Conservation (phyloP, 2,888 invertebrate species). For the Perithous albicinctus region DNA sequence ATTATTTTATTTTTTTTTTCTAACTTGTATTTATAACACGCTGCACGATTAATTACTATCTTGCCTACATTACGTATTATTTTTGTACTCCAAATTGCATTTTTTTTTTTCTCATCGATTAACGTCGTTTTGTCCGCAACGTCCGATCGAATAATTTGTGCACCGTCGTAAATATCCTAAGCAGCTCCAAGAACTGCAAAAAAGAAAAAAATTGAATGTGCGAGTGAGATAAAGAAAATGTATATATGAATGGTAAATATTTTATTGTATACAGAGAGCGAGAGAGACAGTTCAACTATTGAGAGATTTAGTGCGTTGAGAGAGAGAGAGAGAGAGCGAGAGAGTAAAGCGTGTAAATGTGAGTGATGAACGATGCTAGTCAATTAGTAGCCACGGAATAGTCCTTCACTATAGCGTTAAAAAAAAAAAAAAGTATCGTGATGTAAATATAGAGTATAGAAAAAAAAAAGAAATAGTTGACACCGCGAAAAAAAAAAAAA, state of each 20-base stretch:
- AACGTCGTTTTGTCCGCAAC: neutral
- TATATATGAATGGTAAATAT: conserved; percentile 48
- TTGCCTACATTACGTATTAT: conserved; percentile 29
- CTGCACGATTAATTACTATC: conserved; percentile 17
- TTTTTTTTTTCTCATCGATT: conserved; percentile 8
- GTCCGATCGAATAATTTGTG: conserved; percentile 7
- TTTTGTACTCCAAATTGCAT: neutral
- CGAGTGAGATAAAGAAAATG: neutral
- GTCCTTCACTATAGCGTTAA: conserved; percentile 49
- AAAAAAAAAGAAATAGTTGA: conserved; percentile 18
- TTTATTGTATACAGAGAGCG: conserved; percentile 51
- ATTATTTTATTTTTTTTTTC: too few relatives aligned
- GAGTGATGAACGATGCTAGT: conserved; percentile 85
- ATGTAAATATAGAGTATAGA: conserved; percentile 25
- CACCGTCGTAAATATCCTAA: neutral
- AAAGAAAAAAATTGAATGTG: neutral
- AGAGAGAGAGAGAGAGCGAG: too few relatives aligned
- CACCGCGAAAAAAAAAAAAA: too few relatives aligned
- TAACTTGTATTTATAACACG: neutral
- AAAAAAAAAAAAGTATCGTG: conserved; percentile 54
- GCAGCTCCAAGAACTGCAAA: conserved; percentile 8
- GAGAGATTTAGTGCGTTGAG: conserved; percentile 28
- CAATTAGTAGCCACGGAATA: conserved; percentile 81
- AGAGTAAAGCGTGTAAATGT: conserved; percentile 69
- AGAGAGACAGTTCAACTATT: conserved; percentile 42